These are phyloP conservation scores for Megaleporinus macrocephalus DNA, from an alignment of 2,113 vertebrate species.

Conservation along the genomic window DNA sequence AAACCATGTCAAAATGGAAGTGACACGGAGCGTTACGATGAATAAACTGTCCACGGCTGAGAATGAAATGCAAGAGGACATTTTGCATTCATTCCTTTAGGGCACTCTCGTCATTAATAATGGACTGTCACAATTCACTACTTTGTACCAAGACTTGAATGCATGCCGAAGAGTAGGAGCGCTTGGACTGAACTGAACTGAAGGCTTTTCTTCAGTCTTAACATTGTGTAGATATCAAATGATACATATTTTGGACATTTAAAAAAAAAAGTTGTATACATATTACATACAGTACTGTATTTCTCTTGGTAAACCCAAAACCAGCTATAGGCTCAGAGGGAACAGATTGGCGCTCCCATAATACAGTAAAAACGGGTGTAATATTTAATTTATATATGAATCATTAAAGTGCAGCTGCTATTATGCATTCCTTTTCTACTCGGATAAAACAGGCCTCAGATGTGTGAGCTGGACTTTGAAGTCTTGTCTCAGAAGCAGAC, in stretches of 20 bases:
- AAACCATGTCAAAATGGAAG: neutral
- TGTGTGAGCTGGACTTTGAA: constrained; percentile 83
- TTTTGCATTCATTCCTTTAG: neutral
- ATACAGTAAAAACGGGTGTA: constrained; percentile 76
- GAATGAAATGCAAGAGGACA: neutral
- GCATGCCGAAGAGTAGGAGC: neutral
- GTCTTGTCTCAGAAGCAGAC: constrained; percentile 81
- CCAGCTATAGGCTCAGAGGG: constrained; percentile 62
- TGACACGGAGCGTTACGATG: neutral
- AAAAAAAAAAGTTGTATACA: neutral
- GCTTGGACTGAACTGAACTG: no score
- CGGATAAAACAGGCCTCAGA: constrained; percentile 86
- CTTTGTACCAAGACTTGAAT: neutral
- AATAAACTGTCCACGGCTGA: neutral
- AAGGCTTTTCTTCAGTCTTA: no score
- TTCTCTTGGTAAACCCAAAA: constrained; percentile 37
- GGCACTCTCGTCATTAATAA: neutral
- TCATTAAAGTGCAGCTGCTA: constrained; percentile 82
- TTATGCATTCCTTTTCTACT: constrained; percentile 85
- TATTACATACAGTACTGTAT: neutral
- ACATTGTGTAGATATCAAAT: neutral
- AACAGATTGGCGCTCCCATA: constrained; percentile 60
- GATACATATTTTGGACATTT: neutral
- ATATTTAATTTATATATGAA: constrained; percentile 85
- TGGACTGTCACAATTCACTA: neutral